These are phyloP conservation scores for Euphonia xanthogaster DNA, from an alignment of 2,797 vertebrate genomes.

Conservation along the genomic window DNA sequence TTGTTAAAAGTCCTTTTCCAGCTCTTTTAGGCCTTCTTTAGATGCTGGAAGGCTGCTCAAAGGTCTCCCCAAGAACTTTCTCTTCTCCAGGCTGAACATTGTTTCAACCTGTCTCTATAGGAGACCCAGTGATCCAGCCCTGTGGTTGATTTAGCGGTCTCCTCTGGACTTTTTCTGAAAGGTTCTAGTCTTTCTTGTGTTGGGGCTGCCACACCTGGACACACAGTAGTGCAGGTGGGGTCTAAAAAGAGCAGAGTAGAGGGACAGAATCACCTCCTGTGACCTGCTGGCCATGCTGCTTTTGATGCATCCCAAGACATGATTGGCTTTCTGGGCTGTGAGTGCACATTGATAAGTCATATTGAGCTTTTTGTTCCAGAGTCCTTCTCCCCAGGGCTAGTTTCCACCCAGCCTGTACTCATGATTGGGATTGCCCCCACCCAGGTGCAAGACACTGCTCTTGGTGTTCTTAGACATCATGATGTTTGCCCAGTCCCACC, in stretches of 20 bases:
- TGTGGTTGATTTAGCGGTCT: background rate
- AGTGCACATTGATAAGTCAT: background rate
- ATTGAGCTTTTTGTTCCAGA: fast-evolving
- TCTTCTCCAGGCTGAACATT: background rate
- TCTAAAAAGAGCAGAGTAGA: background rate
- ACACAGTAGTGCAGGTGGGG: background rate
- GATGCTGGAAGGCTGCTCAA: background rate
- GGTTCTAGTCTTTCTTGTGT: background rate
- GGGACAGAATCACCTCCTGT: background rate
- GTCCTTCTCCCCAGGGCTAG: background rate
- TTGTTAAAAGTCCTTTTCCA: background rate
- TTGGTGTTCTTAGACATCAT: background rate
- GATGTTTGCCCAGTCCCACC: background rate
- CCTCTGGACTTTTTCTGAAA: background rate
- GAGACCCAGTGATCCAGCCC: background rate
- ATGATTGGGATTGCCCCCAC: background rate
- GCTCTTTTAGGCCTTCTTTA: background rate
- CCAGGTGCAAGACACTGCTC: background rate
- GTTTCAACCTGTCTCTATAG: background rate
- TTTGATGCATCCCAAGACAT: background rate
- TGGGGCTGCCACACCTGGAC: background rate
- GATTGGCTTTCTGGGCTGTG: background rate
- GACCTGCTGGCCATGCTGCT: background rate
- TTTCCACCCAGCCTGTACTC: background rate
- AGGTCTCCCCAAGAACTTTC: background rate